Evolutionary conservation across 2,888 invertebrate genomes (phyloP), one percentile per base, ranked within the genome.

Genomic region (Proisotoma minuta): DNA sequence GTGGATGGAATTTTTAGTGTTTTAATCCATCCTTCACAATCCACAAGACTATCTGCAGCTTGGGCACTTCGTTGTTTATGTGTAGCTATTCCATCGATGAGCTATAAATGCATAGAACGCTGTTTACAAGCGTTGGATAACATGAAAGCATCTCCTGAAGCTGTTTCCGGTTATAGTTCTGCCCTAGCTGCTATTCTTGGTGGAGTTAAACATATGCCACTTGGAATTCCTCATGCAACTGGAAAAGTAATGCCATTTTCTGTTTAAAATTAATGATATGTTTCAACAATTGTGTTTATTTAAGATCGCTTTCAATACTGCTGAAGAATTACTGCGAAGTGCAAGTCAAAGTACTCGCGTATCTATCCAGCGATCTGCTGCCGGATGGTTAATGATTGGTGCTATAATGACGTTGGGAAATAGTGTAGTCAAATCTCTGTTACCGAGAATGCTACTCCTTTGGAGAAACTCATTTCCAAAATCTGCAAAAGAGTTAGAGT

Each of bases 381-480:
- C 97, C 34, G 98, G 98, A 27, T 99, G 99, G 99, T 82, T 97
- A 51, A 82, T 99, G 47, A 91, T 99, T 73, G 96, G 96, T 34
- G 90, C 98, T 59, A 91, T 99, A 58, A 95, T 97, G 86, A 95
- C 96, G 0, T 79, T 98, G 70, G 96, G 72, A 22, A 72, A 69
- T 47, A 68, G 61, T 0, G 96, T 96, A 1, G 94, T 97, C 0
- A 87, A 91, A 73, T 92, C 93, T 0, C 81, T 98, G 52, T 79
- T 99, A 56, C 96, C 96, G 0, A 83, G 97, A 63, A 93, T 99
- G 91, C 78, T 97, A 72, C 80, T 97, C 15, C 80, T 99, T 2
- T 99, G 98, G 99, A 86, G 95, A 72, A 97, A 97, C 78, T 96
- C 96, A 26, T 99, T 99, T 78, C 98, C 99, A 0, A 84, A 97